Percentiles rank a stretch among this genome's conserved stretches.
Conservation (phyloP, 2,113 vertebrate genomes). For the Apteryx mantelli region DNA sequence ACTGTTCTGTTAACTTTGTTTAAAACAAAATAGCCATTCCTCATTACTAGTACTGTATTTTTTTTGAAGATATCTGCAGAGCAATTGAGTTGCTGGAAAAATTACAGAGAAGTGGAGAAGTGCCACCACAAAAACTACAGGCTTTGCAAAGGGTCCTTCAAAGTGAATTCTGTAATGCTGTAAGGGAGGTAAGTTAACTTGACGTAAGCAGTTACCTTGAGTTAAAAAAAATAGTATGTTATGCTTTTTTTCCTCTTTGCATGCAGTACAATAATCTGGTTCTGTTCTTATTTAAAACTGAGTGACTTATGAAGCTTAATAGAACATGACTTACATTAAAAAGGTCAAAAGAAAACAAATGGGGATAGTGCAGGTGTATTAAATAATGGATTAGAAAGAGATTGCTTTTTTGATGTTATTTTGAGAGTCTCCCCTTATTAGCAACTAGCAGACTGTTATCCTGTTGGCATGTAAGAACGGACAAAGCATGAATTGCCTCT, state of each 20-base stretch:
- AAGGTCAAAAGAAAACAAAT: neutral
- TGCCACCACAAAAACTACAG: conserved; percentile 96
- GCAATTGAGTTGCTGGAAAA: conserved; percentile 97
- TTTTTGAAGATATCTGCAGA: conserved; percentile 90
- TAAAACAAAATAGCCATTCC: neutral
- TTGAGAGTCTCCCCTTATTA: neutral
- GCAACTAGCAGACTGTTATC: neutral
- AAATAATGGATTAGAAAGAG: neutral
- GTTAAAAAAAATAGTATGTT: neutral
- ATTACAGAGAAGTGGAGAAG: conserved; percentile 94
- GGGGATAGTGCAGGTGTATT: neutral
- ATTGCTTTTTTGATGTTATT: neutral
- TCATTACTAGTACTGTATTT: neutral
- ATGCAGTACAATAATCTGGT: neutral
- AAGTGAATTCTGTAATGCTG: conserved; percentile 98
- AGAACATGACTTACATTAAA: neutral
- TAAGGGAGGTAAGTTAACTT: conserved; percentile 87
- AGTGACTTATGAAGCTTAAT: neutral
- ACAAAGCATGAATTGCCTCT: neutral
- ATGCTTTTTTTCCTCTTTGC: neutral
- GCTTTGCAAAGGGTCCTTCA: conserved; percentile 96
- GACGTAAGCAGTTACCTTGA: neutral
- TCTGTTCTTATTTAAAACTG: neutral
- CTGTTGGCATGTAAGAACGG: neutral
- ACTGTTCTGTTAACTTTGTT: neutral